These are phyloP conservation scores for Hyles euphorbiae DNA, from an alignment of 1,140 invertebrate species.

Conservation along the genomic window DNA sequence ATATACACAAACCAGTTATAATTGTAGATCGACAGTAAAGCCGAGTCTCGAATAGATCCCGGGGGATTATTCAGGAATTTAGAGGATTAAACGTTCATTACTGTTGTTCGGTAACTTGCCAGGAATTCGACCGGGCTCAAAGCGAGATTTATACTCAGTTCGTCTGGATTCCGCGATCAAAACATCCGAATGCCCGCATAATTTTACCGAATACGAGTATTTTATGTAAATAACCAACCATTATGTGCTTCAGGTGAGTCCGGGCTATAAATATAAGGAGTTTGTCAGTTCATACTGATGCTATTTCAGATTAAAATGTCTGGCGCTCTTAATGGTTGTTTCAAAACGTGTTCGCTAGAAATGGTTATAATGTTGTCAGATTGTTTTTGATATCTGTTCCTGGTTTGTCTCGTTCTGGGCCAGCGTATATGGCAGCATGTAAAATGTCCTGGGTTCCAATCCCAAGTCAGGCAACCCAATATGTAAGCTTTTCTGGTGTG, in stretches of 20 bases:
- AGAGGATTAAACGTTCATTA: conserved; percentile 54
- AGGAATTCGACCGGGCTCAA: conserved; percentile 35
- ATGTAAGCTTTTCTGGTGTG: too few relatives aligned
- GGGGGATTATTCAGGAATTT: conserved; percentile 41
- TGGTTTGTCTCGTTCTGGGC: too few relatives aligned
- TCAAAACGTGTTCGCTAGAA: neutral
- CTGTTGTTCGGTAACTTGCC: conserved; percentile 46
- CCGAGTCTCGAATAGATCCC: conserved; percentile 31
- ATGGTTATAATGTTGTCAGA: too few relatives aligned
- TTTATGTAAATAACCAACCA: conserved; percentile 34
- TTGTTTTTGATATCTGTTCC: too few relatives aligned
- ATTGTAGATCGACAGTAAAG: conserved; percentile 17
- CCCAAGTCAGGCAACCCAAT: too few relatives aligned
- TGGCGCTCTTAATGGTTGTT: too few relatives aligned
- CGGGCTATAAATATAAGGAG: neutral
- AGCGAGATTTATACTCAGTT: conserved; percentile 39
- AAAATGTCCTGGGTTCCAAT: too few relatives aligned
- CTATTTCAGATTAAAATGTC: too few relatives aligned
- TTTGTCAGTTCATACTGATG: too few relatives aligned
- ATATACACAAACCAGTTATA: conserved; percentile 1
- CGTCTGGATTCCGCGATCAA: conserved; percentile 29
- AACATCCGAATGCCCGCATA: conserved; percentile 31
- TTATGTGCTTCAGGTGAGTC: neutral
- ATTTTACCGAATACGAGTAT: conserved; percentile 34
- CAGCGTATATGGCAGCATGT: too few relatives aligned